Conservation (phyloP, 2,113 vertebrate species). For the Micromys minutus region DNA sequence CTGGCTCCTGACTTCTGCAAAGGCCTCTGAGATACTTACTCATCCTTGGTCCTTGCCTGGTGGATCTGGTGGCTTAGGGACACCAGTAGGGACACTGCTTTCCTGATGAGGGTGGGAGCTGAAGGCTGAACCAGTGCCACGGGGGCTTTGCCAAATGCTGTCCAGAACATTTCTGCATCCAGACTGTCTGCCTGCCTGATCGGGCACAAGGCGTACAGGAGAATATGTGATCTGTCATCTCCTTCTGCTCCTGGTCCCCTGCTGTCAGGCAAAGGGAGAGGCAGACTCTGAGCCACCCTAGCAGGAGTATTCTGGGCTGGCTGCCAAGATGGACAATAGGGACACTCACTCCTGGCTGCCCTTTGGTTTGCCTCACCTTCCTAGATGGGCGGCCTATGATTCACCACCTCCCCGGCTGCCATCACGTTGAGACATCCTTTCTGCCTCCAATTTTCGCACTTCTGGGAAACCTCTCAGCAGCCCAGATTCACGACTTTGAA, state of each 20-base stretch:
- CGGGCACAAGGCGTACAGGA: neutral
- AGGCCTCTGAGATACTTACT: neutral
- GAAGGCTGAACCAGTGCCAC: neutral
- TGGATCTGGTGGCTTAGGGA: no score
- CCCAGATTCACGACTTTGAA: slow-evolving; percentile 16
- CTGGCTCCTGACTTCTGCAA: neutral
- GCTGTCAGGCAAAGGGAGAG: no score
- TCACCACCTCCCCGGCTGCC: neutral
- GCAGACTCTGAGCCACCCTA: neutral
- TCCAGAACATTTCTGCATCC: neutral
- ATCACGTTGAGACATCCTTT: neutral
- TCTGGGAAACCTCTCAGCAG: neutral
- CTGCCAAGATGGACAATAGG: fast-evolving
- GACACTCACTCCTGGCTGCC: neutral
- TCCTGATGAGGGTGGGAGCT: neutral
- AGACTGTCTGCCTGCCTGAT: neutral
- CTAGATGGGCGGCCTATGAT: neutral
- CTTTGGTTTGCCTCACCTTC: neutral
- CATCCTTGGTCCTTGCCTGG: neutral
- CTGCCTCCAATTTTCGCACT: neutral
- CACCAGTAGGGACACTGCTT: neutral
- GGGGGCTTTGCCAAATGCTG: neutral
- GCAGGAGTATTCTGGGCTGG: neutral
- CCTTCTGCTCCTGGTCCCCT: neutral
- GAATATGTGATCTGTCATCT: no score